Conservation (phyloP, 2,113 vertebrate species). For the Burhinus bistriatus region DNA sequence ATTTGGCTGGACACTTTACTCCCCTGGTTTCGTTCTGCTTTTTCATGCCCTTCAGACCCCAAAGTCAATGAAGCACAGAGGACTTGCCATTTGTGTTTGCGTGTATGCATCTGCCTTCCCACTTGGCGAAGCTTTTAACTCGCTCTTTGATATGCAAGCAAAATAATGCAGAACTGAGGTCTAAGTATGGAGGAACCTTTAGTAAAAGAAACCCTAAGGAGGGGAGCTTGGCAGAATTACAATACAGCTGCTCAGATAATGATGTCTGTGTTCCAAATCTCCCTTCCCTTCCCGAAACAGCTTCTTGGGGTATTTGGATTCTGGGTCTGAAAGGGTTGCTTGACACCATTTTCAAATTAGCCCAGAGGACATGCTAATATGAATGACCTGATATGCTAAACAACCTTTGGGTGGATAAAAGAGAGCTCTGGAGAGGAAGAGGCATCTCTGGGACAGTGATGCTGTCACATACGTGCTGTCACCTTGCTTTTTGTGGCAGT, state of each 20-base stretch:
- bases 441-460: not conserved
- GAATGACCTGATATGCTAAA: not conserved
- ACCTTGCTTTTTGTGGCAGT: not conserved
- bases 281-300: not conserved
- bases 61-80: not conserved
- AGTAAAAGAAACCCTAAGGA: not conserved
- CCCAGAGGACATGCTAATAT: not conserved
- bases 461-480: not conserved
- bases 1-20: not conserved
- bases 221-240: not conserved
- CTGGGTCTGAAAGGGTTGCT: not conserved
- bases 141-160: not conserved
- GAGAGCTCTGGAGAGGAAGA: not conserved
- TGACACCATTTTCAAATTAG: not conserved
- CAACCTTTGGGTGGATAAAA: not conserved
- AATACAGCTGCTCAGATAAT: conserved; percentile 8
- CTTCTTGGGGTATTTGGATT: not conserved
- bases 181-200: not conserved
- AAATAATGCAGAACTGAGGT: not conserved
- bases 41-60: not conserved
- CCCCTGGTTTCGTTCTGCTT: not conserved
- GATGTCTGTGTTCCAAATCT: not conserved
- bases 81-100: not conserved
- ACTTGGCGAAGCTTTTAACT: not conserved
- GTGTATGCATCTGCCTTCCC: not conserved